Conservation (phyloP, 2,797 vertebrate genomes). For the Hozukius guyotensis region DNA sequence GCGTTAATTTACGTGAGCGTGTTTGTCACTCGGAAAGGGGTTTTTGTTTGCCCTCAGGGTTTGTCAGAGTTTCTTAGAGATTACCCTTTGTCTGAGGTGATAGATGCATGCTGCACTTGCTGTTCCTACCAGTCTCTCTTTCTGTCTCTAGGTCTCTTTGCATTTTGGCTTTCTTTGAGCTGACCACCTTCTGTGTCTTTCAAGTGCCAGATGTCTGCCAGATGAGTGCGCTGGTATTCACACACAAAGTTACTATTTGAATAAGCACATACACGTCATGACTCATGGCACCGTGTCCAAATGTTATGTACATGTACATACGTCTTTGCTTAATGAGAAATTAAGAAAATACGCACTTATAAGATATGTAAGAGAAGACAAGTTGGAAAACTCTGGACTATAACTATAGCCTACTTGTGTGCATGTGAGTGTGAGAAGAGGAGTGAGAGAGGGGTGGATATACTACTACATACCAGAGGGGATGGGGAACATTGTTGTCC, state of each 20-base stretch:
- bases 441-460: background rate
- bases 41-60: background rate
- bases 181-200: conserved; percentile 74
- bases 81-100: conserved; percentile 18
- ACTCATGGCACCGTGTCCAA: background rate
- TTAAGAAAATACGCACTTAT: background rate
- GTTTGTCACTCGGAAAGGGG: background rate
- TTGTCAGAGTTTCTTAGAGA: background rate
- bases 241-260: background rate
- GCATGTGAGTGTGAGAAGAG: background rate
- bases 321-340: too few relatives aligned
- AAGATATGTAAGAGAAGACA: too few relatives aligned
- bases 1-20: background rate
- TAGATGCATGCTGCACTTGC: conserved; percentile 3
- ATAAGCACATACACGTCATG: background rate
- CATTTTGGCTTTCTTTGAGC: conserved; percentile 56
- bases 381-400: background rate
- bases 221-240: conserved; percentile 9
- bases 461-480: background rate
- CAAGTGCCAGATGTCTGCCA: conserved; percentile 74
- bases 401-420: background rate
- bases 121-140: background rate
- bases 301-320: background rate
- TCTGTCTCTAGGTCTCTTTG: conserved; percentile 9
- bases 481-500: background rate